Evolutionary conservation across 1,140 invertebrate genomes (phyloP), one percentile per base, ranked within the genome.

Genomic region (Caenorhabditis tropicalis): DNA sequence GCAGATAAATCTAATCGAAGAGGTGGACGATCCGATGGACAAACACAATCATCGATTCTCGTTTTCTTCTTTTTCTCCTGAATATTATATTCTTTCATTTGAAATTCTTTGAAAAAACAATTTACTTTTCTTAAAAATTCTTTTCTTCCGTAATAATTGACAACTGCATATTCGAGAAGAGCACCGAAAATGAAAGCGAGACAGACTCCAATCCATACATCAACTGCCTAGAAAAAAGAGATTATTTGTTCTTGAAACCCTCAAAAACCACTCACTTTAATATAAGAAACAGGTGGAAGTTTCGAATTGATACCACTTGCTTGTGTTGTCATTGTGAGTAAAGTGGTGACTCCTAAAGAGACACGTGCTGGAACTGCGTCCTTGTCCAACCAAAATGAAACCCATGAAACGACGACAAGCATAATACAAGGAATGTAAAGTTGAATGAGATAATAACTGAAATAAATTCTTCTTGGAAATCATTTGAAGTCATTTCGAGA

Each of bases 391-490:
- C 96, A 98, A 93, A 98, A 98, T 82, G 95, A 96, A 81, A 98
- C 96, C 96, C 96, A 97, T 49, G 95, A 96, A 83, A 98, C 96
- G 91, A 98, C 97, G 91, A 98, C 85, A 87, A 92, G 86, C 92
- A 90, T 88, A 21, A 87, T 85, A 85, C 90, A 93, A 12, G 91
- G 90, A 87, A 91, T 89, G 79, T 91, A 91, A 10, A 91, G 85
- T 87, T 98, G 96, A 92, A 98, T 98, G 87, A 98, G 94, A 93
- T 98, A 98, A 94, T 98, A 98, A 93, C 95, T 96, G 94, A 97
- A 90, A 89, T n/a, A 29, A 33, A 83, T 19, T 53, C 9, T 5
- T 24, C 0, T 51, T 46, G 27, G 94, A 97, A 91, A 85, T 29
- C 16, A 82, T 19, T n/a, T 70, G 19, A 82, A 43, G 5, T 27